A percentile compares a stretch with the other conserved stretches of the same genome.
These are phyloP conservation scores for Mythimna pallens DNA, from an alignment of 2,888 invertebrate genomes.

Conservation along the genomic window DNA sequence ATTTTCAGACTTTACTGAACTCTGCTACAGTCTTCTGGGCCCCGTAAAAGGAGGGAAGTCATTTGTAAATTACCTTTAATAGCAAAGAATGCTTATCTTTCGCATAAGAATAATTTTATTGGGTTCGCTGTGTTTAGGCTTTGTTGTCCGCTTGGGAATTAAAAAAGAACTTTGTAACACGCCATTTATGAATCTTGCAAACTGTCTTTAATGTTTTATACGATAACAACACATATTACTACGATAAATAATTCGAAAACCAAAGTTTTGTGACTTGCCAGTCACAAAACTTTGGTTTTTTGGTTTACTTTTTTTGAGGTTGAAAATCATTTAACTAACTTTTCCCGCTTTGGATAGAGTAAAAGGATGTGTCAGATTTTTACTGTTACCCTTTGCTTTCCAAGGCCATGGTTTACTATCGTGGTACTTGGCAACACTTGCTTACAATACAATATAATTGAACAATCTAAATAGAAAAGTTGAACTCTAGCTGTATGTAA, in stretches of 20 bases:
- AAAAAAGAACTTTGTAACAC: conserved; percentile 1
- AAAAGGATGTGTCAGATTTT: not conserved
- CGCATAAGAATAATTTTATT: conserved; percentile 58
- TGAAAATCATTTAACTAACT: no score
- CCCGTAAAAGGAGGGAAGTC: conserved; percentile 76
- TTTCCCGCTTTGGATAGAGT: no score
- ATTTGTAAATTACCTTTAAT: conserved; percentile 82
- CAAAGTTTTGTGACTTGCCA: no score
- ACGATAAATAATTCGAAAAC: not conserved
- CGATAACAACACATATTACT: not conserved
- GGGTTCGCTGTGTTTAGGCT: conserved; percentile 20
- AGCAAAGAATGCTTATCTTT: conserved; percentile 62
- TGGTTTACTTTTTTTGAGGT: not conserved
- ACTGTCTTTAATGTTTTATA: not conserved
- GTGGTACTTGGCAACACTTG: not conserved
- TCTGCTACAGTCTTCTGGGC: conserved; percentile 79
- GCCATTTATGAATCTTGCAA: not conserved
- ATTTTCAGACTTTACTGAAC: conserved; percentile 86
- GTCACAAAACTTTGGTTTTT: no score
- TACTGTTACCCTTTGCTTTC: not conserved
- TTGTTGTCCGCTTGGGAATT: conserved; percentile 24
- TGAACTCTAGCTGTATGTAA: not conserved
- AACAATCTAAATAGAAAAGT: not conserved
- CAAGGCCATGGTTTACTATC: no score
- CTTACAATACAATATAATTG: not conserved